Evolutionary conservation across 2,113 vertebrate genomes (phyloP).

Genomic region (Eretmochelys imbricata): DNA sequence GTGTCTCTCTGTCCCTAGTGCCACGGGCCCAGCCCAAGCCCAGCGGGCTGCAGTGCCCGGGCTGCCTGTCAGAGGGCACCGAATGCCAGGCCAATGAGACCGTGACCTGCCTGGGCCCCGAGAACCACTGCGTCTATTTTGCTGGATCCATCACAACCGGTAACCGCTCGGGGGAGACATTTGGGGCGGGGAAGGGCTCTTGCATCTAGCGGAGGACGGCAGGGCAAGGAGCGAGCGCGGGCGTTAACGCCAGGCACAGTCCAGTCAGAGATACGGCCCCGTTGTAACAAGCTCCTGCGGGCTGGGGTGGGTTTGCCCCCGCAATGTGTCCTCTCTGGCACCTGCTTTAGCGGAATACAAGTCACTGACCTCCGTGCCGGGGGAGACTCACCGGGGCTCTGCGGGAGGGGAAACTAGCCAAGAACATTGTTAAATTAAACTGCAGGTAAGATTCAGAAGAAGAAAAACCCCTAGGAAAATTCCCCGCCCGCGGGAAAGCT

Average conservation of each 20-base stretch:
- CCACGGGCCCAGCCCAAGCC: not conserved
- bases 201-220: too few species aligned
- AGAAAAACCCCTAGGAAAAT: too few species aligned
- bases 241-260: too few species aligned
- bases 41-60: slow-evolving; percentile 40
- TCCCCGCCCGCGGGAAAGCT: too few species aligned
- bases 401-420: not conserved
- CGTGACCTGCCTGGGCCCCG: slow-evolving; percentile 33
- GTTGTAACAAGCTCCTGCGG: too few species aligned
- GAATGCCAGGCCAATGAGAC: not conserved
- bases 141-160: slow-evolving; percentile 47
- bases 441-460: too few species aligned
- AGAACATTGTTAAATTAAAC: too few species aligned
- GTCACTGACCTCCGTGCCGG: not conserved
- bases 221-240: too few species aligned
- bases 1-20: not conserved
- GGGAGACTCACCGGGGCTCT: too few species aligned
- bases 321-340: not conserved
- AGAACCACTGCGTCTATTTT: slow-evolving; percentile 51
- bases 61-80: slow-evolving; percentile 38
- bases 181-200: too few species aligned
- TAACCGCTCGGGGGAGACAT: not conserved
- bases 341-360: not conserved
- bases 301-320: too few species aligned
- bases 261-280: too few species aligned